phyloP scores from a whole-genome alignment of 2,888 invertebrate species.

The Drosophila quinaria region DNA sequence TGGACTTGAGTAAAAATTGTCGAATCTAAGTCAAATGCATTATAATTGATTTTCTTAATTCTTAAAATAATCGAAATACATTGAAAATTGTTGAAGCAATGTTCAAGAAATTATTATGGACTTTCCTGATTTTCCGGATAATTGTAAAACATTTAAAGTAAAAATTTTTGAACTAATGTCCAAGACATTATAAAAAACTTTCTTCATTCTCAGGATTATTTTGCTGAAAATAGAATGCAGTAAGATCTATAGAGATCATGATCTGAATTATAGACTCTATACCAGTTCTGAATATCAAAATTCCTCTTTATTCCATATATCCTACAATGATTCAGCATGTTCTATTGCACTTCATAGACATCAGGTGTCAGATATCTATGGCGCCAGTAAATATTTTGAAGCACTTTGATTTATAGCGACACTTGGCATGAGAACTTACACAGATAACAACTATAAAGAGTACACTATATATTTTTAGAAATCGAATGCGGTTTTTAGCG shows the following conservation, averaged over 20 bases:
- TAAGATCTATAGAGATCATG: not conserved
- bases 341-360: slow-evolving; percentile 1
- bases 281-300: not conserved
- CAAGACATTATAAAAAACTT: no score
- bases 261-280: not conserved
- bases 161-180: no score
- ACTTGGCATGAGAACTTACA: slow-evolving; percentile 6
- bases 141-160: no score
- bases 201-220: not conserved
- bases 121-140: no score
- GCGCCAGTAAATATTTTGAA: slow-evolving; percentile 21
- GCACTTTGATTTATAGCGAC: slow-evolving; percentile 30
- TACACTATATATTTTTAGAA: slow-evolving; percentile 7
- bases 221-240: not conserved
- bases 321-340: slow-evolving; percentile 6
- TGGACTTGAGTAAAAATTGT: no score
- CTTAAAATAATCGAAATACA: not conserved
- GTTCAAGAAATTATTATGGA: no score
- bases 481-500: slow-evolving; percentile 19
- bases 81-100: not conserved
- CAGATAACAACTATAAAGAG: slow-evolving; percentile 27
- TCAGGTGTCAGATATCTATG: slow-evolving; percentile 32
- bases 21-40: no score
- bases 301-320: not conserved
- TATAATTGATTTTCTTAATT: no score